Evolutionary conservation across 2,888 invertebrate genomes (phyloP), one percentile per base, ranked within the genome.

Genomic region (Tenthredo livida): DNA sequence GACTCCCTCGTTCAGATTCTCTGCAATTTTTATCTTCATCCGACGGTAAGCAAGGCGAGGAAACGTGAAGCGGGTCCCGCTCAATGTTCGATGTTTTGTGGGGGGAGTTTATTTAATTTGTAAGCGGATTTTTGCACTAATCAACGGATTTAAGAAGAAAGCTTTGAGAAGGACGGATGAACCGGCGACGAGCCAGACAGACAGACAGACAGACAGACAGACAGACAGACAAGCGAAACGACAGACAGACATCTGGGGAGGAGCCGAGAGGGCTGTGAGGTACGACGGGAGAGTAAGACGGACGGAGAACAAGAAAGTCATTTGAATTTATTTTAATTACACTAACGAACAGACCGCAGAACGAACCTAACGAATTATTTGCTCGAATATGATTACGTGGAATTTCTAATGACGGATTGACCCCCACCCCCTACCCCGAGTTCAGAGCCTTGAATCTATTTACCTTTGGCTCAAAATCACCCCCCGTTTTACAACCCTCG

Each of bases 271-370:
- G 86, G 82, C 85, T 84, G 72, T 67, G 80, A 65, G 21, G 61
- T 54, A 84, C 75, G 85, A 80, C 54, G 61, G 77, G 29, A 58
- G 77, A 58, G 70, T 61, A 84, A 84, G 84, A 67, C 84, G 85
- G 90, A 89, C 88, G 87, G 86, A 89, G 89, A 89, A 91, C 91
- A 92, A 91, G 92, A 91, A 91, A 92, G 92, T 93, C 91, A 93
- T 93, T 93, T 93, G 92, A 93, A 93, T 93, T 93, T 93, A 93
- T 93, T 92, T 93, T 93, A 93, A 93, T 93, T 93, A 93, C 92
- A 92, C 93, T 93, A 93, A 93, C 93, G 93, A 93, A 92, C 92
- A 89, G 88, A 86, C 88, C 88, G 88, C 86, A 77, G 89, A 89
- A 89, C 88, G 89, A 88, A 90, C 90, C 92, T 93, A 92, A 92